phyloP scores from a whole-genome alignment of 2,797 vertebrate genomes.

The Brachyrhaphis roseni region DNA sequence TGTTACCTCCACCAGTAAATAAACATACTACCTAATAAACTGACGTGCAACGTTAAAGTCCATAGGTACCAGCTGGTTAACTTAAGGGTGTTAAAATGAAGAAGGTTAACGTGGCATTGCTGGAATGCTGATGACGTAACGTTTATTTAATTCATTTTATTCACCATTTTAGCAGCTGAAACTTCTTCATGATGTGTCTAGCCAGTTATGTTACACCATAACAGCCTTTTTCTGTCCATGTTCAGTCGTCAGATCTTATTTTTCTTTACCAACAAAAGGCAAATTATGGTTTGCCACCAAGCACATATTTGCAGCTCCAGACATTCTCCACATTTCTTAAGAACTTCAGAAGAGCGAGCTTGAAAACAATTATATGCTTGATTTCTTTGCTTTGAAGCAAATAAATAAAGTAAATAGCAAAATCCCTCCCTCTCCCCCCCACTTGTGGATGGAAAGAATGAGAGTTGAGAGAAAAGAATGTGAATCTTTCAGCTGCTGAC shows the following conservation, averaged over 20 bases:
- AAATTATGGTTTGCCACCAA: background rate
- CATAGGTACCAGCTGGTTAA: background rate
- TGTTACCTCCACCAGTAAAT: background rate
- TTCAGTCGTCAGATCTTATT: conserved; percentile 3
- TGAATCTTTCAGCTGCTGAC: conserved; percentile 18
- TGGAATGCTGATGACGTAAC: background rate
- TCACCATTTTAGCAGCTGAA: background rate
- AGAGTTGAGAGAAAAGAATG: conserved; percentile 15
- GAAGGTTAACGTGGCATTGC: background rate
- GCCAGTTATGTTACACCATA: background rate
- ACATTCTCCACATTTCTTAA: conserved; percentile 30
- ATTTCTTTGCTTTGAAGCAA: conserved; percentile 25
- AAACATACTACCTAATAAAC: no score
- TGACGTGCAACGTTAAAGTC: background rate
- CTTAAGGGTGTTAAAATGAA: background rate
- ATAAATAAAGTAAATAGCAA: conserved; percentile 24
- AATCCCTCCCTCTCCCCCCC: no score
- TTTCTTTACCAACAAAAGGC: background rate
- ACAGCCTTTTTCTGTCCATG: background rate
- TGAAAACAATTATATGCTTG: conserved; percentile 21
- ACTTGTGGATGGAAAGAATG: conserved; percentile 5
- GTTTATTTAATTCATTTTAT: background rate
- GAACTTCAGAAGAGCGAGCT: background rate
- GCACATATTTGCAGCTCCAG: conserved; percentile 22
- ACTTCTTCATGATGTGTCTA: background rate